Conservation (phyloP, 2,113 vertebrate genomes). For the Cromileptes altivelis region DNA sequence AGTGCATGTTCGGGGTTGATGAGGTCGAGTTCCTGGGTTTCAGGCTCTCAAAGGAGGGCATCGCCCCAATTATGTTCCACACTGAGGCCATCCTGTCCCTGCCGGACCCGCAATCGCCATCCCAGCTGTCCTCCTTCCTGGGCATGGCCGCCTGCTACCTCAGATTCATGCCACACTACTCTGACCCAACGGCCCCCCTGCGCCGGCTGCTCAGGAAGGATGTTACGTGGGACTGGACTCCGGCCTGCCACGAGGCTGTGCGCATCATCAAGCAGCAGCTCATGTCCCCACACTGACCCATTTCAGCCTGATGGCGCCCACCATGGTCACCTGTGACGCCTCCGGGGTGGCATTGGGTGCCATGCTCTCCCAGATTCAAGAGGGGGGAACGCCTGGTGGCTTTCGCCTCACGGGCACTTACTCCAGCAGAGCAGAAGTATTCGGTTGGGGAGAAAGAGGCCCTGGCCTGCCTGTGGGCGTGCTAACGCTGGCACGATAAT, state of each 20-base stretch:
- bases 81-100: too few species aligned
- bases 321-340: background rate
- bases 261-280: background rate
- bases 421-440: background rate
- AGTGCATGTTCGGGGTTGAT: too few species aligned
- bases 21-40: too few species aligned
- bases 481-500: background rate
- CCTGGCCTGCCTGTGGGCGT: background rate
- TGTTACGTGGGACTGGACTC: too few species aligned
- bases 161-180: too few species aligned
- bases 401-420: background rate
- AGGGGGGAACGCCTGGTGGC: background rate
- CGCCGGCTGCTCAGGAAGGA: too few species aligned
- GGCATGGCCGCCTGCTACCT: too few species aligned
- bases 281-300: background rate
- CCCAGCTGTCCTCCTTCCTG: too few species aligned
- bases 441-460: background rate
- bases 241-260: background rate
- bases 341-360: background rate
- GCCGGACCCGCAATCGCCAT: too few species aligned
- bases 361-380: background rate
- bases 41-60: too few species aligned
- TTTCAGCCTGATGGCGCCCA: background rate
- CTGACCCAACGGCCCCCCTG: too few species aligned
- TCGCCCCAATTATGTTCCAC: too few species aligned